Evolutionary conservation across 2,888 invertebrate species (phyloP), one percentile per base, ranked within the genome.

Genomic region (Tetramorium bicarinatum): DNA sequence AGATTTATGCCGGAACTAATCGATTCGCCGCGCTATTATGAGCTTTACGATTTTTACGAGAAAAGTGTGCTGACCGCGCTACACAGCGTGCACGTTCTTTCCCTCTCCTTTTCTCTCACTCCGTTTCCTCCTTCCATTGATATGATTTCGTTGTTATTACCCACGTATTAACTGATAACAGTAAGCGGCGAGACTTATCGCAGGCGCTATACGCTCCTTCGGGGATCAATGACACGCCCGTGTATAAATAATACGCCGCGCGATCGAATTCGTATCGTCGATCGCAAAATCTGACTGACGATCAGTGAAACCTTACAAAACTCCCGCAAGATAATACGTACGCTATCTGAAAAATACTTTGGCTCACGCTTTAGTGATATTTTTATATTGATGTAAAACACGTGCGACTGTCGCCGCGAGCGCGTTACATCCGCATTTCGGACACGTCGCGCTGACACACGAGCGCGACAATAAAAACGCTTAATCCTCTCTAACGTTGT

Each of bases 1-100:
- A 54, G 59, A 80, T 80, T 80, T 80, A 80, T 80, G 74, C 75
- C 75, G 75, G 74, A 59, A 80, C 75, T 72, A 74, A 80, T 80
- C 59, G 59, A 80, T 80, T 79, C 79, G 34, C 38, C 21, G 21
- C 54, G 59, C 75, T 47, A 59, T 72, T 72, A 72, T 59, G 59
- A 74, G 74, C 72, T 56, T 54, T 29, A 44, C 15, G 54, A 74
- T 80, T 80, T 80, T 80, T 80, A 49, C 59, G 47, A 59, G 44
- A 64, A 80, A 71, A 74, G 75, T 72, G 34, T 72, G 71, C 21
- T 72, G 71, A 29, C 13, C 62, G 34, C 62, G 34, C 47, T 56
- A 15, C 29, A n/a, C 54, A 29, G 47, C 25, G 44, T 52, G 2
- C 29, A 56, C 71, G 18, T 71, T 34, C 47, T 29, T 2, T 67